These are phyloP conservation scores for Hypolimnas misippus DNA, from an alignment of 2,888 invertebrate genomes.

Conservation along the genomic window DNA sequence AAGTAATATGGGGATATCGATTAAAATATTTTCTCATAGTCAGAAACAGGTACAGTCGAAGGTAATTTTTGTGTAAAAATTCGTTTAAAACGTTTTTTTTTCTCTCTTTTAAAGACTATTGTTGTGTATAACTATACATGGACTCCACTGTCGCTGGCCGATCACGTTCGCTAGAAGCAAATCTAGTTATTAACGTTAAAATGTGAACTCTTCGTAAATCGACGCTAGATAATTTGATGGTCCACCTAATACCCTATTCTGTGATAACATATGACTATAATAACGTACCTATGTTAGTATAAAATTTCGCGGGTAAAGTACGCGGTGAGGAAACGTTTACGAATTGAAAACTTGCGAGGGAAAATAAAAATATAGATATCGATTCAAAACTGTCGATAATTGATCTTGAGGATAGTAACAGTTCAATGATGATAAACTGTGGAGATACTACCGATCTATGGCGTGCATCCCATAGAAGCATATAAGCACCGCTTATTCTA, in stretches of 20 bases:
- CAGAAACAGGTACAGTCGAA: slow-evolving; percentile 11
- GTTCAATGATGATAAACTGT: not conserved
- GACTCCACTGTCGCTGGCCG: slow-evolving; percentile 14
- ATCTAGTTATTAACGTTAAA: slow-evolving; percentile 30
- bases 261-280: slow-evolving; percentile 28
- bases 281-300: slow-evolving; percentile 23
- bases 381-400: not conserved
- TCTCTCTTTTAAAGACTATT: slow-evolving; percentile 13
- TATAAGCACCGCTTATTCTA: not conserved
- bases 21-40: slow-evolving; percentile 10
- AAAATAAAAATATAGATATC: not conserved
- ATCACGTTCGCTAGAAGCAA: slow-evolving; percentile 32
- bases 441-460: not conserved
- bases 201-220: slow-evolving; percentile 21
- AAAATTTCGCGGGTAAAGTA: not conserved
- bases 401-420: not conserved
- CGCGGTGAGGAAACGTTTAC: not conserved
- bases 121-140: slow-evolving; percentile 17
- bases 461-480: not conserved
- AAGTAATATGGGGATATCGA: not conserved
- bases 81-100: slow-evolving; percentile 2
- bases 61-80: slow-evolving; percentile 12
- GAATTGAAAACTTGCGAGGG: not conserved
- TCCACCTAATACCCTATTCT: slow-evolving; percentile 36
- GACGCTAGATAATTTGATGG: slow-evolving; percentile 34